phyloP scores from a whole-genome alignment of 2,113 vertebrate genomes.

The Uria lomvia region DNA sequence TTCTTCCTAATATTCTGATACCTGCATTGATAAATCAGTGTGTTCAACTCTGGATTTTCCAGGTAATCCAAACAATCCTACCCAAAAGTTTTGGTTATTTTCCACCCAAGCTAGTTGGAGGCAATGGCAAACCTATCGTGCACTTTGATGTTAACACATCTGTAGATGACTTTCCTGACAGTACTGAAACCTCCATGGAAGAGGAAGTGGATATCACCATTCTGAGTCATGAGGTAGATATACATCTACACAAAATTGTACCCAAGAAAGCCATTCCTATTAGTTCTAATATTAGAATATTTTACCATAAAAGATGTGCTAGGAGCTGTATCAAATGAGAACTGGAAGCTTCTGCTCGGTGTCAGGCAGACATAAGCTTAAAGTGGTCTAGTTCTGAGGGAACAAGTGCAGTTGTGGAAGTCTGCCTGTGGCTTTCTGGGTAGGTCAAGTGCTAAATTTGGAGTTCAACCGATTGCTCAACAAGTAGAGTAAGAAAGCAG shows the following conservation, averaged over 20 bases:
- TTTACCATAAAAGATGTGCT: background rate
- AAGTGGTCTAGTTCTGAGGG: background rate
- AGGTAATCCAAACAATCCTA: constrained; percentile 84
- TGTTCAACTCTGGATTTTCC: background rate
- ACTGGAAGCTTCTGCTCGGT: background rate
- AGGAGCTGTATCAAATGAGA: background rate
- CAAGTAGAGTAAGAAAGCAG: background rate
- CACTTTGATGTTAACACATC: constrained; percentile 58
- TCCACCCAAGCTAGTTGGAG: constrained; percentile 68
- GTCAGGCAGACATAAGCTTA: background rate
- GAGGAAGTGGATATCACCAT: constrained; percentile 83
- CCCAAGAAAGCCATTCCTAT: background rate
- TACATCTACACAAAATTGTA: background rate
- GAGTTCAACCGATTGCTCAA: background rate
- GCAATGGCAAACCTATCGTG: constrained; percentile 69
- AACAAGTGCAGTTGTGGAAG: background rate
- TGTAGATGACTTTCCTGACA: constrained; percentile 63
- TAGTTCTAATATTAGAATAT: background rate
- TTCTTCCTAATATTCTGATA: background rate
- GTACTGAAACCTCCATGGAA: constrained; percentile 66
- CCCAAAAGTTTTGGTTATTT: constrained; percentile 69
- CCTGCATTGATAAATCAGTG: background rate
- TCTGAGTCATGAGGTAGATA: constrained; percentile 80
- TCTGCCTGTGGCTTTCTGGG: background rate
- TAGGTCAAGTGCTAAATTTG: background rate